Percentiles rank a stretch among this genome's conserved stretches.
phyloP scores from a whole-genome alignment of 1,140 invertebrate genomes.

The Metaphire vulgaris region DNA sequence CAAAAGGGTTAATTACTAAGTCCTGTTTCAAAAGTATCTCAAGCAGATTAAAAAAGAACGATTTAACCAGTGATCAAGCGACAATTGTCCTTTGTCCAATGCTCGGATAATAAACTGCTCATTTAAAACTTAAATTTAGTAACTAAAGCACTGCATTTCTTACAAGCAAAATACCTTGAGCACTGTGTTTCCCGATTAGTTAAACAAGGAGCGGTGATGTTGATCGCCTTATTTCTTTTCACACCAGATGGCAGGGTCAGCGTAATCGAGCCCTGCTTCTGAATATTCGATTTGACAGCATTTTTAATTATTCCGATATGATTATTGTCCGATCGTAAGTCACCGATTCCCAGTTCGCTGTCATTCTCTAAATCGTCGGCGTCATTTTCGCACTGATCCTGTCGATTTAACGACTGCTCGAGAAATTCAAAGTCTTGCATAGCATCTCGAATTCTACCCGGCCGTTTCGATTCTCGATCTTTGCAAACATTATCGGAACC shows the following conservation, averaged over 20 bases:
- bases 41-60: too few relatives aligned
- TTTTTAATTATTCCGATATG: conserved; percentile 1
- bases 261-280: not conserved
- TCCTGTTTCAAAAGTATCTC: too few relatives aligned
- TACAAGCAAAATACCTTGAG: not conserved
- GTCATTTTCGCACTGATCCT: not conserved
- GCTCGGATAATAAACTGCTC: too few relatives aligned
- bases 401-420: not conserved
- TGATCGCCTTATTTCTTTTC: not conserved
- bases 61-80: too few relatives aligned
- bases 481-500: not conserved
- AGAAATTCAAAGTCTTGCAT: not conserved
- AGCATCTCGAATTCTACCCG: not conserved
- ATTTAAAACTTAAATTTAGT: too few relatives aligned
- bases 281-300: not conserved
- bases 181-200: not conserved
- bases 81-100: too few relatives aligned
- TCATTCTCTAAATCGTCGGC: not conserved
- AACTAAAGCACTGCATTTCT: too few relatives aligned
- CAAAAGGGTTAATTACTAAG: too few relatives aligned
- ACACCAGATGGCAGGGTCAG: not conserved
- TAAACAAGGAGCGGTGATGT: not conserved
- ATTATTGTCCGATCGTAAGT: not conserved
- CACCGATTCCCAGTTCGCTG: not conserved
- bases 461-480: not conserved